These are phyloP conservation scores for Recurvirostra avosetta DNA, from an alignment of 2,113 vertebrate genomes.

Conservation along the genomic window DNA sequence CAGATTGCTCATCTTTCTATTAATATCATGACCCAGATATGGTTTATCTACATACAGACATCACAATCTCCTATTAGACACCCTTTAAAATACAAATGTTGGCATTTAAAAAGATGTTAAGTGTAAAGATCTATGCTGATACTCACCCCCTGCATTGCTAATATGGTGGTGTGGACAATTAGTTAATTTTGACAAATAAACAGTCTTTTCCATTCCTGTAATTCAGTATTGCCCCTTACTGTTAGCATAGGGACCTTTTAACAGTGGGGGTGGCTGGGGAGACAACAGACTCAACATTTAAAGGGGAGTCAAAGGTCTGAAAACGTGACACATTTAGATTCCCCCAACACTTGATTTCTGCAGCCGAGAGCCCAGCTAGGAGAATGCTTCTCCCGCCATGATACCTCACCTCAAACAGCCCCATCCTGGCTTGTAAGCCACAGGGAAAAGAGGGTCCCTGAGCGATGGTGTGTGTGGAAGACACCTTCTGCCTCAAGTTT, in stretches of 20 bases:
- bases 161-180: background rate
- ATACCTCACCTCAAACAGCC: background rate
- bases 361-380: background rate
- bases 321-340: fast-evolving
- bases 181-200: background rate
- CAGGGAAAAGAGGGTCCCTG: background rate
- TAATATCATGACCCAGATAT: background rate
- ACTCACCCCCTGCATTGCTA: background rate
- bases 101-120: background rate
- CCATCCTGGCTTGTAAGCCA: fast-evolving
- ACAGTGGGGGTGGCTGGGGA: background rate
- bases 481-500: background rate
- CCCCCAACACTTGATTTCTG: background rate
- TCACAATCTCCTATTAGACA: background rate
- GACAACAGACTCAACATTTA: background rate
- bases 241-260: background rate
- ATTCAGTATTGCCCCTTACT: background rate
- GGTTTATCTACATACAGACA: background rate
- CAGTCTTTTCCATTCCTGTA: background rate
- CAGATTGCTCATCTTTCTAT: background rate
- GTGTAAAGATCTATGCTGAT: background rate
- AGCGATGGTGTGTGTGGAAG: no score
- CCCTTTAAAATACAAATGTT: background rate
- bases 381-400: fast-evolving
- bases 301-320: background rate